phyloP scores from a whole-genome alignment of 2,113 vertebrate genomes.

The Sigmodon hispidus region DNA sequence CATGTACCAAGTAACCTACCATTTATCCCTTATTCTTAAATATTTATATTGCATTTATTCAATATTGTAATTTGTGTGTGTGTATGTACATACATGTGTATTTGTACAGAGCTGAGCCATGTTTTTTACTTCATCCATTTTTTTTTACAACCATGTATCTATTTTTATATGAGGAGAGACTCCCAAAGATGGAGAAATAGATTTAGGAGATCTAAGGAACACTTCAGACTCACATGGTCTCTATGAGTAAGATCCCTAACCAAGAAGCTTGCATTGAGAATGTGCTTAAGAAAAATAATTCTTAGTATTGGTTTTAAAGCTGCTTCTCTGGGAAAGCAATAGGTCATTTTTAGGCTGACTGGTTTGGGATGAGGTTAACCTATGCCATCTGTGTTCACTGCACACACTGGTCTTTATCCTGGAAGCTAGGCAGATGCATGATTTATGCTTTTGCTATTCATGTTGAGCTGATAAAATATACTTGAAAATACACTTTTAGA shows the following conservation, averaged over 20 bases:
- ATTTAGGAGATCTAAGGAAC: background rate
- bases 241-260: background rate
- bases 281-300: background rate
- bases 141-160: background rate
- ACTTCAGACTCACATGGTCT: background rate
- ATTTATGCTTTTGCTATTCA: constrained; percentile 58
- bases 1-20: background rate
- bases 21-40: background rate
- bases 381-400: constrained; percentile 44
- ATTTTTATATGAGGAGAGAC: background rate
- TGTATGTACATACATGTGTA: background rate
- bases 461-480: constrained; percentile 70
- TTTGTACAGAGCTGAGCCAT: too few relatives aligned
- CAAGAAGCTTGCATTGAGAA: background rate
- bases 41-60: background rate
- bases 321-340: background rate
- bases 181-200: background rate
- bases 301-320: background rate
- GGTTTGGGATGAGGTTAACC: constrained; percentile 39
- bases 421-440: constrained; percentile 44
- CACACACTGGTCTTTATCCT: constrained; percentile 29
- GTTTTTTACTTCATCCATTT: too few relatives aligned
- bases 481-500: constrained; percentile 41
- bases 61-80: background rate
- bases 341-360: constrained; percentile 37